These are phyloP conservation scores for Thymelicus lineola DNA, from an alignment of 2,888 invertebrate genomes.

Conservation along the genomic window DNA sequence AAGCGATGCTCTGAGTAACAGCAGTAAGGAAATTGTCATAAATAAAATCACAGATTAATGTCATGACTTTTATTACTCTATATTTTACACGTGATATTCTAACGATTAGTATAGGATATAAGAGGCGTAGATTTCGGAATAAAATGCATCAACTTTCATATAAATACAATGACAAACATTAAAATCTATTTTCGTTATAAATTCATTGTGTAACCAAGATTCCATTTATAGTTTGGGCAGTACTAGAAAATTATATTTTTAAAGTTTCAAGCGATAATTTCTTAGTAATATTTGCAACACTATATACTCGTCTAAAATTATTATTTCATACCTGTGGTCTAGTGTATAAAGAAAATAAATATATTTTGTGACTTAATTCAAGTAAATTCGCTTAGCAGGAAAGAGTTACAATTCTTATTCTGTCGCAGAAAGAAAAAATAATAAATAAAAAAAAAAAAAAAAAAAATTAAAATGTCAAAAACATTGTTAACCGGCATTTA, in stretches of 20 bases:
- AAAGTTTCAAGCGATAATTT: neutral
- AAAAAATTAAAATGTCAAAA: neutral
- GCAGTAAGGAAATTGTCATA: neutral
- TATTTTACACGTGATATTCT: conserved; percentile 41
- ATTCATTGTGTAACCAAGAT: conserved; percentile 25
- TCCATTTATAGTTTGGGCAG: conserved; percentile 8
- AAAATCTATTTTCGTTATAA: conserved; percentile 29
- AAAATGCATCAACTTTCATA: conserved; percentile 41
- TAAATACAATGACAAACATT: conserved; percentile 28
- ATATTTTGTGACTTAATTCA: conserved; percentile 33
- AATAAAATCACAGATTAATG: conserved; percentile 30
- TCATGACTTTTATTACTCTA: conserved; percentile 44
- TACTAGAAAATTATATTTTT: neutral
- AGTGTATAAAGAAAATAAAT: conserved; percentile 31
- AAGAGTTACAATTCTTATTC: neutral
- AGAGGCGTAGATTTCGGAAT: conserved; percentile 38
- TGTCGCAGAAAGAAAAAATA: neutral
- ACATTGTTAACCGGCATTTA: neutral
- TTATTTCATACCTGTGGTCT: neutral
- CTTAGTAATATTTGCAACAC: neutral
- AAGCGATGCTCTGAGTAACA: too few relatives aligned
- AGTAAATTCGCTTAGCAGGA: conserved; percentile 38
- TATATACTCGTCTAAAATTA: neutral
- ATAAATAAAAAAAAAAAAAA: neutral
- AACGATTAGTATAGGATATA: conserved; percentile 40